Percentiles rank a stretch among this genome's conserved stretches.
phyloP scores from a whole-genome alignment of 2,113 vertebrate species.

The Mus pahari region DNA sequence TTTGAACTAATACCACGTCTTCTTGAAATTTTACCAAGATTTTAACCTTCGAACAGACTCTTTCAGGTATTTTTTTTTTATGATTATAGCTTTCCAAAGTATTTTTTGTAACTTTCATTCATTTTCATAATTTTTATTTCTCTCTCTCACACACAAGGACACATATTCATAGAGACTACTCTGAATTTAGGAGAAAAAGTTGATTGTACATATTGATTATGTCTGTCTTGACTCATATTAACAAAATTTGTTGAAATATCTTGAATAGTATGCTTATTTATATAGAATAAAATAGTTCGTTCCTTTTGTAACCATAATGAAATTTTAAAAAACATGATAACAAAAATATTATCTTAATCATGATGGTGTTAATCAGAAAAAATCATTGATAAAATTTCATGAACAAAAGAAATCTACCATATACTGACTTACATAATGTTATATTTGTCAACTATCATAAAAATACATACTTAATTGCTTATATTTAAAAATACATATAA shows the following conservation, averaged over 20 bases:
- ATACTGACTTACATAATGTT: background rate
- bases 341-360: background rate
- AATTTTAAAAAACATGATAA: background rate
- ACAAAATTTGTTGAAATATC: background rate
- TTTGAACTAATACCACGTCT: background rate
- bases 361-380: background rate
- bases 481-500: background rate
- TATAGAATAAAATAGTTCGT: background rate
- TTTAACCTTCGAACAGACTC: background rate
- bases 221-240: background rate
- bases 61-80: background rate
- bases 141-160: no score
- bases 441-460: background rate
- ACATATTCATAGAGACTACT: background rate
- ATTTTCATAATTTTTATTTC: background rate
- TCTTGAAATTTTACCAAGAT: slow-evolving; percentile 11
- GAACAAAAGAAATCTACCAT: background rate
- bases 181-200: background rate
- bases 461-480: background rate
- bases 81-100: background rate
- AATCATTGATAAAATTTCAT: background rate
- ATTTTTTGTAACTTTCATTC: background rate
- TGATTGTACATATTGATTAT: background rate
- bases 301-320: background rate
- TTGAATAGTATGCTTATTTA: background rate